Conservation (phyloP, 2,888 invertebrate species). For the Amaurobius ferox region DNA sequence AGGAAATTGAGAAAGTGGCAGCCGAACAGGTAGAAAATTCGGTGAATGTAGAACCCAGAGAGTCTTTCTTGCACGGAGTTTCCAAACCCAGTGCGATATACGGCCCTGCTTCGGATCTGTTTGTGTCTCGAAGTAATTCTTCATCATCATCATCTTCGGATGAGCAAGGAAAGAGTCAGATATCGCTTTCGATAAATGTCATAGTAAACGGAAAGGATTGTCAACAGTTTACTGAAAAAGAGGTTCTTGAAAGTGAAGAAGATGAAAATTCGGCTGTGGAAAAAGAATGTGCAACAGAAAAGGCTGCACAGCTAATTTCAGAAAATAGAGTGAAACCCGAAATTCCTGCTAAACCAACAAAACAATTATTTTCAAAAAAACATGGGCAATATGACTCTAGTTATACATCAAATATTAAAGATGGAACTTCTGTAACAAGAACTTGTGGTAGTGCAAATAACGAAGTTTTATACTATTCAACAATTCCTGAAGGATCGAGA, state of each 20-base stretch:
- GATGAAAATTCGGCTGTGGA: not conserved
- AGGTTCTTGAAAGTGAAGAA: not conserved
- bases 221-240: not conserved
- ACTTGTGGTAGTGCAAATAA: not conserved
- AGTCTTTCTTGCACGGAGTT: slow-evolving; percentile 85
- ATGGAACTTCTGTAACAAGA: not conserved
- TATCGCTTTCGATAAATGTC: slow-evolving; percentile 42
- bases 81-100: slow-evolving; percentile 57
- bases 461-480: slow-evolving; percentile 31
- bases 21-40: slow-evolving; percentile 15
- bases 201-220: slow-evolving; percentile 44
- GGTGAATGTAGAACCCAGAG: slow-evolving; percentile 78
- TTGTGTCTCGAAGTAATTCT: slow-evolving; percentile 60
- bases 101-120: slow-evolving; percentile 58
- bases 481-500: slow-evolving; percentile 10
- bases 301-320: not conserved
- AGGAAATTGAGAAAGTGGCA: not conserved
- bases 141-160: slow-evolving; percentile 63
- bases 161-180: slow-evolving; percentile 28
- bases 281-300: not conserved
- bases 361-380: not conserved
- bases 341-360: slow-evolving; percentile 52
- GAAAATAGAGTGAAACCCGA: slow-evolving; percentile 40
- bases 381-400: not conserved
- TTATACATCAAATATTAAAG: not conserved